Evolutionary conservation across 2,888 invertebrate species (phyloP), one percentile per base, ranked within the genome.

Genomic region (Germaria angustata): DNA sequence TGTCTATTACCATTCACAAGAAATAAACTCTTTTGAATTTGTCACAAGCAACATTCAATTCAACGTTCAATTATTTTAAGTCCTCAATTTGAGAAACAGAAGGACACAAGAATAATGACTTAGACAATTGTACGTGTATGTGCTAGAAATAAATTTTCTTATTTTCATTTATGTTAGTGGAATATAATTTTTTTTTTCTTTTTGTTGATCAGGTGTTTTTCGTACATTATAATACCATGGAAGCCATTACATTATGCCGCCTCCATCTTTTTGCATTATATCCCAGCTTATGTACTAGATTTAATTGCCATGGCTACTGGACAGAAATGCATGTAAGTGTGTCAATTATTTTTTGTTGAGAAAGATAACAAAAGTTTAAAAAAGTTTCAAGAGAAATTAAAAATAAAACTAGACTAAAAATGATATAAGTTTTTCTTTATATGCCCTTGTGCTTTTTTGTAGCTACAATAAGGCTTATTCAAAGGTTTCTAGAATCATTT

Each of bases 251-350:
- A 91, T 88, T 89, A 88, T 85, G 86, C 89, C 85, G 87, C 89
- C 86, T 88, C 89, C 86, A 89, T 92, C 87, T 86, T 90, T 85
- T 88, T 91, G 84, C 91, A 91, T 88, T 89, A 90, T 86, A 88
- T 92, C 82, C 92, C 92, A 65, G 91, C 90, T 87, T 91, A 90
- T 89, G 88, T 91, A 84, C 90, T 91, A 87, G 91, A 91, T 89
- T 89, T 90, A 87, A 88, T 90, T 88, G 91, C 91, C 85, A 86
- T 90, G 87, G 87, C 87, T 85, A 90, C 89, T 72, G 91, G 92
- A 88, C 91, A 90, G 86, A 90, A 91, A 87, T 89, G 89, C 88
- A 91, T 91, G 91, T 91, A 90, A 90, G 90, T 88, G 85, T 84
- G 46, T 15, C 61, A 73, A 66, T 76, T 59, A 61, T 80, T 57